Evolutionary conservation across 92 coral and sea anemone species (phyloP).

Genomic region (Epizoanthus scotinus): DNA sequence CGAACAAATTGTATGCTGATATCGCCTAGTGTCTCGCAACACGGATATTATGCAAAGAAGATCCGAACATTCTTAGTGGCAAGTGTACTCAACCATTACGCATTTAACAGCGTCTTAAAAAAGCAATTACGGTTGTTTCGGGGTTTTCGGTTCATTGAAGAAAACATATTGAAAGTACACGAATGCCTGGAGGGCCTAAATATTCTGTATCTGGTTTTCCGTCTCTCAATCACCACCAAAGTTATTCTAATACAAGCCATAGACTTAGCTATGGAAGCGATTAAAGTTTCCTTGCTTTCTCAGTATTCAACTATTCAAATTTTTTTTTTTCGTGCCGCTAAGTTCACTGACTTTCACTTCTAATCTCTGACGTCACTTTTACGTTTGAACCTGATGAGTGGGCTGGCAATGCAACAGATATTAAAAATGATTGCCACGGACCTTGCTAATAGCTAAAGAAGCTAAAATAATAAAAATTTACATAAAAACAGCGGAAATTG

Average conservation of each 20-base stretch:
- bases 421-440: not conserved
- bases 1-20: not conserved
- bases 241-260: not conserved
- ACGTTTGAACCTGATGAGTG: not conserved
- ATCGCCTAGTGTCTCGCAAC: not conserved
- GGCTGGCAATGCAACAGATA: not conserved
- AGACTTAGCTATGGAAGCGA: not conserved
- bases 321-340: not conserved
- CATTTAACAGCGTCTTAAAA: not conserved
- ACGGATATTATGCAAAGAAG: not conserved
- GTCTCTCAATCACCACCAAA: not conserved
- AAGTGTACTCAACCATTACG: conserved; percentile 5
- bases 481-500: too few relatives aligned
- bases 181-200: not conserved
- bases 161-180: not conserved
- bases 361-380: not conserved
- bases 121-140: not conserved
- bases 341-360: not conserved
- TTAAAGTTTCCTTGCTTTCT: too few relatives aligned
- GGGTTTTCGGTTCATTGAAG: not conserved
- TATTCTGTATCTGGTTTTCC: not conserved
- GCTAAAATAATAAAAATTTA: too few relatives aligned
- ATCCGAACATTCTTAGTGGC: not conserved
- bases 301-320: not conserved
- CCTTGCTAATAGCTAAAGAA: too few relatives aligned